A percentile compares a stretch with the other conserved stretches of the same genome.
These are phyloP conservation scores for Homalodisca vitripennis DNA, from an alignment of 1,140 invertebrate genomes.

Conservation along the genomic window DNA sequence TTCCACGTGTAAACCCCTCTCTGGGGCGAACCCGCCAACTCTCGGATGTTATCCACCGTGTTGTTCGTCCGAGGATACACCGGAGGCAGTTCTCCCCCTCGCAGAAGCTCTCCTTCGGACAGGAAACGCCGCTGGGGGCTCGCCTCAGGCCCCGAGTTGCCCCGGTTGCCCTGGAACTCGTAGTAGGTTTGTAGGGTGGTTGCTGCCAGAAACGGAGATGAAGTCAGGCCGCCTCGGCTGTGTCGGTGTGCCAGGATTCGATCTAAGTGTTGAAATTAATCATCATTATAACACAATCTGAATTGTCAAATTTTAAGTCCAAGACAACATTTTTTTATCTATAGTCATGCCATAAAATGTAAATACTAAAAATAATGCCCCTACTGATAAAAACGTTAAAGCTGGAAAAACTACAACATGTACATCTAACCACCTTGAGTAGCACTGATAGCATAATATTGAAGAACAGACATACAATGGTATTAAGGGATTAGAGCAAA, in stretches of 20 bases:
- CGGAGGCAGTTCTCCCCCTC: slow-evolving; percentile 51
- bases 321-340: no score
- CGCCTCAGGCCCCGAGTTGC: slow-evolving; percentile 47
- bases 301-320: no score
- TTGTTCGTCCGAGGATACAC: slow-evolving; percentile 54
- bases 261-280: no score
- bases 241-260: slow-evolving; percentile 85
- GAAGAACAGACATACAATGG: no score
- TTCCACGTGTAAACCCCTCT: slow-evolving; percentile 83
- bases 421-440: no score
- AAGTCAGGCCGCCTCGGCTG: slow-evolving; percentile 82
- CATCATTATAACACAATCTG: no score
- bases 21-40: slow-evolving; percentile 80
- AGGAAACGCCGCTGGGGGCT: slow-evolving; percentile 82
- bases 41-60: slow-evolving; percentile 63
- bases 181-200: slow-evolving; percentile 49
- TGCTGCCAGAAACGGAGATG: slow-evolving; percentile 62
- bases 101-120: slow-evolving; percentile 78
- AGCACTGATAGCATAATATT: no score
- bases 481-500: no score
- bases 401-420: no score
- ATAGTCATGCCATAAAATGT: no score
- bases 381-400: no score
- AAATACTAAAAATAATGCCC: no score
- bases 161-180: slow-evolving; percentile 51